Conservation (phyloP, 2,797 vertebrate genomes). For the Chaetophractus vellerosus region DNA sequence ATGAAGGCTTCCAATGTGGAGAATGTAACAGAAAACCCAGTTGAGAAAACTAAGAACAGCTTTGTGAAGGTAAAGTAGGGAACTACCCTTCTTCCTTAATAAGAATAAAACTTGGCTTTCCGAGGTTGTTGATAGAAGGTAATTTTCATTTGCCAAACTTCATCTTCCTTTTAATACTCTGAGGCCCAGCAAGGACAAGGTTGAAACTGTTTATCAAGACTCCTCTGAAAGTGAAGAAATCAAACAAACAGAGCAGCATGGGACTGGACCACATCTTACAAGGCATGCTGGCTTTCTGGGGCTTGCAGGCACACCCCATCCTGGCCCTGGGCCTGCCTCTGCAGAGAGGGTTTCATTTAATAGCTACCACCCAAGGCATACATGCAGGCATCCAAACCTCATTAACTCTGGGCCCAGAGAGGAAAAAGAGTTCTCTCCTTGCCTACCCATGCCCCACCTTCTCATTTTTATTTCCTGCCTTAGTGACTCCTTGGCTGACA, state of each 20-base stretch:
- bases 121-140: not conserved
- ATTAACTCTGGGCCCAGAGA: not conserved
- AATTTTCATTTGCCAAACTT: not conserved
- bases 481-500: not conserved
- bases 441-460: not conserved
- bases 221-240: too few relatives aligned
- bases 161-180: not conserved
- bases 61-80: not conserved
- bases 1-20: not conserved
- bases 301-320: not conserved
- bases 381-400: not conserved
- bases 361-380: not conserved
- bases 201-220: not conserved
- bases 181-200: not conserved
- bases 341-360: not conserved
- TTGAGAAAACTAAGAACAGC: not conserved
- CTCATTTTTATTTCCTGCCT: not conserved
- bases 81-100: not conserved
- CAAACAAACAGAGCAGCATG: not conserved
- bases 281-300: not conserved
- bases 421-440: not conserved
- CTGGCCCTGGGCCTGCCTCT: rapidly evolving
- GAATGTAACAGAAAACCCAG: not conserved
- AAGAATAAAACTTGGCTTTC: not conserved
- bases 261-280: not conserved